phyloP scores from a whole-genome alignment of 2,113 vertebrate species.

The Coreoperca whiteheadi region DNA sequence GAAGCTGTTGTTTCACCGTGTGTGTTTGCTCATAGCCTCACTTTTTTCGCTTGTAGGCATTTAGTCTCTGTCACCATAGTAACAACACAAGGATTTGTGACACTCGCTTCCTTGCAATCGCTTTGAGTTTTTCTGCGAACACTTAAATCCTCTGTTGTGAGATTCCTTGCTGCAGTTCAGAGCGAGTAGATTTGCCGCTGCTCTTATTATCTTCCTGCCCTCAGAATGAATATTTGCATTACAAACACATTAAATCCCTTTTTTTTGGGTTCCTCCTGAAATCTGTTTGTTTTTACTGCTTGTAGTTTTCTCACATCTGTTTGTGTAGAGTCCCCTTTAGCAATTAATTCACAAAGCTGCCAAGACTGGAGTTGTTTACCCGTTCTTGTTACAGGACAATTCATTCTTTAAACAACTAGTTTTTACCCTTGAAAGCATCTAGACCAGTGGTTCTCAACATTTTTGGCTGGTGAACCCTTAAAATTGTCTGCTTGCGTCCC shows the following conservation, averaged over 20 bases:
- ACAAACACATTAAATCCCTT: constrained; percentile 52
- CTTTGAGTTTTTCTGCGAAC: constrained; percentile 43
- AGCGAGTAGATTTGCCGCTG: constrained; percentile 37
- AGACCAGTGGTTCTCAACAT: not conserved
- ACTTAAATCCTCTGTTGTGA: constrained; percentile 47
- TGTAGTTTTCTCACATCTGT: constrained; percentile 51
- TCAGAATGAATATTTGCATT: constrained; percentile 62
- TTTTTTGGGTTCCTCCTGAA: constrained; percentile 21
- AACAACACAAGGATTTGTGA: constrained; percentile 70
- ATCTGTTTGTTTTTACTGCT: constrained; percentile 48
- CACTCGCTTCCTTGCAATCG: constrained; percentile 44
- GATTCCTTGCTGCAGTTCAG: constrained; percentile 33
- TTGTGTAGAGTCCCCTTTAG: constrained; percentile 35
- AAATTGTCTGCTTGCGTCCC: not conserved
- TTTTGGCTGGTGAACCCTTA: not conserved
- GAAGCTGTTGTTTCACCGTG: constrained; percentile 50
- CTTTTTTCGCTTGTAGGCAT: constrained; percentile 40
- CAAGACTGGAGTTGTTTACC: constrained; percentile 10
- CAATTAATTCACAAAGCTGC: constrained; percentile 33
- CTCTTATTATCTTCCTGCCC: constrained; percentile 41
- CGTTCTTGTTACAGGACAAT: constrained; percentile 1
- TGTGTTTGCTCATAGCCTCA: constrained; percentile 57
- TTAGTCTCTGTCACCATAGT: constrained; percentile 69
- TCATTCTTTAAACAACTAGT: constrained; percentile 6
- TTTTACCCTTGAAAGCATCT: not conserved